phyloP scores from a whole-genome alignment of 2,888 invertebrate species.

The Diarsia rubi region DNA sequence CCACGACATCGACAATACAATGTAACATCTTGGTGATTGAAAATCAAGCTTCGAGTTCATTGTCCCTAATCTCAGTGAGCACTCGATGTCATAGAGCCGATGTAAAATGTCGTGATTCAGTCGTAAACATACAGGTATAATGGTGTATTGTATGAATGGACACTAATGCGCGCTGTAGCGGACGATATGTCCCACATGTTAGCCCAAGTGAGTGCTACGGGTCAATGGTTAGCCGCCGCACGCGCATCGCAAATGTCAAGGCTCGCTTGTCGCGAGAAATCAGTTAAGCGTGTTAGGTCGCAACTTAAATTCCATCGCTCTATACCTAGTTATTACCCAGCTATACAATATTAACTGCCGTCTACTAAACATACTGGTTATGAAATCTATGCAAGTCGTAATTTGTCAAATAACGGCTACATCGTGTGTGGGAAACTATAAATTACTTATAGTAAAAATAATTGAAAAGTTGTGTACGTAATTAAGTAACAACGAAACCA shows the following conservation, averaged over 20 bases:
- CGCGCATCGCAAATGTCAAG: constrained; percentile 85
- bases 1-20: constrained; percentile 37
- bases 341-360: constrained; percentile 18
- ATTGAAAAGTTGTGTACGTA: constrained; percentile 69
- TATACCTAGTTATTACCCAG: constrained; percentile 12
- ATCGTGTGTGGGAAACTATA: constrained; percentile 63
- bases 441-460: constrained; percentile 60
- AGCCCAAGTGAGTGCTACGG: constrained; percentile 77
- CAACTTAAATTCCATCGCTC: constrained; percentile 47
- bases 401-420: constrained; percentile 50
- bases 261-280: constrained; percentile 73
- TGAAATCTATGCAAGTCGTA: constrained; percentile 42
- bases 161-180: constrained; percentile 76
- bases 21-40: constrained; percentile 69
- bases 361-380: constrained; percentile 20
- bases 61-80: constrained; percentile 79
- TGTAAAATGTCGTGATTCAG: constrained; percentile 84
- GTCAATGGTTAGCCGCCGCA: constrained; percentile 82
- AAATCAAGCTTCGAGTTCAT: constrained; percentile 75
- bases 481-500: constrained; percentile 66
- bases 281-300: constrained; percentile 64
- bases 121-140: constrained; percentile 80
- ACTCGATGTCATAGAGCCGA: constrained; percentile 83
- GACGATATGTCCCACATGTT: constrained; percentile 78
- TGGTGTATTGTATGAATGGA: constrained; percentile 85